Evolutionary conservation across 2,888 invertebrate genomes (phyloP), one percentile per base, ranked within the genome.

Genomic region (Tachystola acroxantha): DNA sequence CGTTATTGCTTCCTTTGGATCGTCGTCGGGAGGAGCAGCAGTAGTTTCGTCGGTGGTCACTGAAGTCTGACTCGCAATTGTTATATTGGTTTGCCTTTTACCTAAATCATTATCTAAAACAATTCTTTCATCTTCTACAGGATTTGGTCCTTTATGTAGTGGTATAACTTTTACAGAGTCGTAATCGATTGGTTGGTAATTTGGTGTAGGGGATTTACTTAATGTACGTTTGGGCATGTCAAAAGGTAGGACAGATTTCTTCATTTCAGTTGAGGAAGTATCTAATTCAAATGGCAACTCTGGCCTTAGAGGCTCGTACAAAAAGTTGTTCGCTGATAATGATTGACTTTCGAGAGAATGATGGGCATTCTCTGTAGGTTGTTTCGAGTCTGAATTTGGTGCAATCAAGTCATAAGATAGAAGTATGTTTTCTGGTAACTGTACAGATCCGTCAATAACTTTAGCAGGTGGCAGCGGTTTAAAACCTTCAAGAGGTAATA

Each of bases 151-250:
- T 47, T 71, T 61, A n/a, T 64, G 66, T 11, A 85, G 54, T 34
- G 86, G 85, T 49, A 86, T 85, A 0, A 86, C 85, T 70, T 73
- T 80, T 0, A 86, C 46, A 1, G 82, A 64, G 37, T 86, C 85
- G 22, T 84, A 79, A 45, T 84, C 82, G 20, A 84, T 67, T 0
- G 85, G 80, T 1, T 77, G 78, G 32, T 71, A 80, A 41, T 71
- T 75, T 16, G 56, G 58, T 33, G 65, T 2, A n/a, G n/a, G 38
- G 0, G 71, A 65, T 57, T 82, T 80, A 1, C 67, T 52, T 50
- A 69, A 71, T 25, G 68, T 52, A 2, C 43, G 65, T 27, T 68
- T 68, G 2, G 85, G 85, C 54, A 85, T 61, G 34, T 78, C 77
- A 33, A 74, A 65, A 5, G 85, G 85, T 19, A 80, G 55, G 7